These are phyloP conservation scores for Chiridota heheva DNA, from an alignment of 35 echinoderm and acorn worm species.

Conservation along the genomic window DNA sequence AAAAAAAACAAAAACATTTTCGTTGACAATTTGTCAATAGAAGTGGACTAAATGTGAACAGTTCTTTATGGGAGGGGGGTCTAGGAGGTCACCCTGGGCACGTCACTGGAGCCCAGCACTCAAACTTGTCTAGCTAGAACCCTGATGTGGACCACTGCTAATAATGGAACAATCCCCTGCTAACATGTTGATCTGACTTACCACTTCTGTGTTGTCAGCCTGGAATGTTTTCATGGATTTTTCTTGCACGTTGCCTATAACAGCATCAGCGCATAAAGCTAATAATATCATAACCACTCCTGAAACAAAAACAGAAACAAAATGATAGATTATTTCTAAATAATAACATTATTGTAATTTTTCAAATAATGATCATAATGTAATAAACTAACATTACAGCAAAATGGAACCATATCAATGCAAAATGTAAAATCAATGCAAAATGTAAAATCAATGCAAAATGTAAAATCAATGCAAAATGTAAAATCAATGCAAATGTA, in stretches of 20 bases:
- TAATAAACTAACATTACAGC: neutral
- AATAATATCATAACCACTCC: constrained; percentile 79
- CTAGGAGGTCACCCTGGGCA: too few relatives aligned
- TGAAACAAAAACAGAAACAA: constrained; percentile 38
- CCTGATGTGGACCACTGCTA: too few relatives aligned
- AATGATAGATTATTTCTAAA: neutral
- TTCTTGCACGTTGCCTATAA: constrained; percentile 94
- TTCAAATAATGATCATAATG: neutral
- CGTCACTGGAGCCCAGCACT: too few relatives aligned
- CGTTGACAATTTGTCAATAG: neutral
- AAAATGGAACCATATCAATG: neutral
- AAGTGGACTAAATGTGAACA: neutral
- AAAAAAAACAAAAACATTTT: neutral
- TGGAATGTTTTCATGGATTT: constrained; percentile 79
- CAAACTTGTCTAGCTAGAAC: too few relatives aligned
- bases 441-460: too few relatives aligned
- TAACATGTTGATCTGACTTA: constrained; percentile 42
- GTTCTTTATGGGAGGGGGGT: too few relatives aligned
- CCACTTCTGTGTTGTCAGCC: constrained; percentile 88
- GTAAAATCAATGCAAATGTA: too few relatives aligned
- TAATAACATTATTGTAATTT: neutral
- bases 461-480: too few relatives aligned
- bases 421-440: neutral
- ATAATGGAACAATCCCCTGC: neutral
- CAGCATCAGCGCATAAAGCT: constrained; percentile 89